Percentiles rank a stretch among this genome's conserved stretches.
These are phyloP conservation scores for Vultur gryphus DNA, from an alignment of 2,797 vertebrate genomes.

Conservation along the genomic window DNA sequence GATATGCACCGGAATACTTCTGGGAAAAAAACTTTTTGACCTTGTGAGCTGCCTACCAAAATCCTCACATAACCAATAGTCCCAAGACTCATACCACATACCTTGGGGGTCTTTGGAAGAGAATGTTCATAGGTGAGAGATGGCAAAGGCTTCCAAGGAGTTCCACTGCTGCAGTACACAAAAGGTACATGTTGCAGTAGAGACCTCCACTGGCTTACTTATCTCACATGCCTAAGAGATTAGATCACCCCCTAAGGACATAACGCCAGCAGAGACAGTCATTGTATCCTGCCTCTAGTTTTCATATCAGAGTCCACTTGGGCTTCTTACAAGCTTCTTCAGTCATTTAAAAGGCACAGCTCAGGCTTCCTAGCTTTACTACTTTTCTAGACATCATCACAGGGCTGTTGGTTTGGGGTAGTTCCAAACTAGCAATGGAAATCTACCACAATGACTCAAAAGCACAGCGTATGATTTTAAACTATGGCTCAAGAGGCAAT, in stretches of 20 bases:
- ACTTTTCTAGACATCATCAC: background rate
- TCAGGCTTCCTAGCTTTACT: background rate
- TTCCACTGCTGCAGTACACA: background rate
- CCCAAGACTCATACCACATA: fast-evolving
- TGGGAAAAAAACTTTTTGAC: background rate
- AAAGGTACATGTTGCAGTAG: background rate
- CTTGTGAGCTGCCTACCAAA: background rate
- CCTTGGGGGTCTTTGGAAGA: background rate
- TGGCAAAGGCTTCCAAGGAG: background rate
- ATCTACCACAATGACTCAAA: background rate
- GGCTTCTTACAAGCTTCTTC: background rate
- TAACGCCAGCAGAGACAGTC: fast-evolving
- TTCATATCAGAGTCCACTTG: background rate
- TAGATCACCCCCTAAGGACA: background rate
- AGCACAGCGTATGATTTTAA: background rate
- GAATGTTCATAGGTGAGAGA: background rate
- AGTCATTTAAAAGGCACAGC: background rate
- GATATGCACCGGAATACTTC: background rate
- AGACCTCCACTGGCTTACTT: background rate
- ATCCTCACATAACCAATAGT: background rate
- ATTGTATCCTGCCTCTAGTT: background rate
- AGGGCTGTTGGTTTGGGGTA: background rate
- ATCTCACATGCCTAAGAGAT: background rate
- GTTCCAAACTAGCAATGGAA: background rate
- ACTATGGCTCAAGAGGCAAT: background rate